Evolutionary conservation across 2,113 vertebrate genomes (phyloP), one percentile per base, ranked within the genome.

Genomic region (Octodon degus): DNA sequence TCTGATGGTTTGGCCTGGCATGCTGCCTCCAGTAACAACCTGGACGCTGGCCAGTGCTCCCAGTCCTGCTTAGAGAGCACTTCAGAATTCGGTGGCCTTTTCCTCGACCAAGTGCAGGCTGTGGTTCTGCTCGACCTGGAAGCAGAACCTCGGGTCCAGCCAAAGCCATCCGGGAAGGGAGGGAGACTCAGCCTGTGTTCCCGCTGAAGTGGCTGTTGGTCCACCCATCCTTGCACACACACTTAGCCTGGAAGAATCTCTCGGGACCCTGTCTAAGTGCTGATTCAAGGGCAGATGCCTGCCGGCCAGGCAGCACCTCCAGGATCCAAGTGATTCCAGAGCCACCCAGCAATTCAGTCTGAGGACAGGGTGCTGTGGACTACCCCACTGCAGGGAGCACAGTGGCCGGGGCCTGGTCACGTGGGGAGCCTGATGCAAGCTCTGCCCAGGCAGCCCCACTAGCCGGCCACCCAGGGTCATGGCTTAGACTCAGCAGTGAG

Each of bases 1-100:
- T 63, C 91, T 55, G 91, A 86, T 40, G 87, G 79, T 77, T 77
- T 86, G 47, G 83, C 43, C 53, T 37, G 72, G 89, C 0, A 6
- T 65, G 65, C 81, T 37, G 43, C 24, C 30, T 24, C 58, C 37
- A 58, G 3, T 70, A 85, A 55, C 3, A 50, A 60, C 20, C 91
- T 89, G 89, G 67, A 43, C 65, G 8, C 11, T 6, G 8, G 76
- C 70, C 85, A 68, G 34, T 87, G 24, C 32, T 76, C 63, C 80
- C 47, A 20, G 12, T 84, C 37, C 82, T 77, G 70, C 85, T 90
- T 63, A 60, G 74, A 96, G 91, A 91, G 60, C 40, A 47, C 22
- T 55, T 86, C 24, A 13, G 53, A 79, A 30, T 65, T 27, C 17
- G 9, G 9, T 3, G 60, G n/a, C 43, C 2, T 63, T 85, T 22